phyloP scores from a whole-genome alignment of 2,888 invertebrate species.

The Pollenia amentaria region DNA sequence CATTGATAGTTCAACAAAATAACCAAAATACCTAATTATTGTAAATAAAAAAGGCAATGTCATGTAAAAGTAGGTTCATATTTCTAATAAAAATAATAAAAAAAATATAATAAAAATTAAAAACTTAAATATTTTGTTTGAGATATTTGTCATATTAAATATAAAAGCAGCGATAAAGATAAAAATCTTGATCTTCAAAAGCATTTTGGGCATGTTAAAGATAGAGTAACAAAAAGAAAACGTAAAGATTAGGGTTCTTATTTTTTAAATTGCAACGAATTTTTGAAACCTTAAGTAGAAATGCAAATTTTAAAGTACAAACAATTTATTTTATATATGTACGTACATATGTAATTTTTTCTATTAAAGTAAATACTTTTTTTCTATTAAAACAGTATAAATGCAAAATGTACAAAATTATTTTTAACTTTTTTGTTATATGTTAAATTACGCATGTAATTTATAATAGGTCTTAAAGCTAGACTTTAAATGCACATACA shows the following conservation, averaged over 20 bases:
- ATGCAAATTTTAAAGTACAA: slow-evolving; percentile 14
- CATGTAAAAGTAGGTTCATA: slow-evolving; percentile 50
- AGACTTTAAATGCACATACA: too few species aligned
- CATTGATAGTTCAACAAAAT: too few species aligned
- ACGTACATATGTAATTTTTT: too few species aligned
- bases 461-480: too few species aligned
- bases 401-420: not conserved
- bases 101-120: slow-evolving; percentile 20
- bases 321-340: not conserved
- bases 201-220: slow-evolving; percentile 49
- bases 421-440: not conserved
- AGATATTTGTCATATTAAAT: slow-evolving; percentile 59
- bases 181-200: slow-evolving; percentile 56
- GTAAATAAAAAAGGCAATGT: too few species aligned
- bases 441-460: slow-evolving; percentile 14
- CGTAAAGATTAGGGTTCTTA: slow-evolving; percentile 41
- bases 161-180: slow-evolving; percentile 44
- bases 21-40: too few species aligned
- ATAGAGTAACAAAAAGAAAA: slow-evolving; percentile 2
- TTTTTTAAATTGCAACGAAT: not conserved
- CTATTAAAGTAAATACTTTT: too few species aligned
- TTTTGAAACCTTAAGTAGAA: slow-evolving; percentile 10
- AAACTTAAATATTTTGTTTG: too few species aligned
- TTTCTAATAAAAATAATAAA: not conserved
- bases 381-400: slow-evolving; percentile 3